Conservation (phyloP, 2,113 vertebrate genomes). For the Pelecanoides urinatrix region DNA sequence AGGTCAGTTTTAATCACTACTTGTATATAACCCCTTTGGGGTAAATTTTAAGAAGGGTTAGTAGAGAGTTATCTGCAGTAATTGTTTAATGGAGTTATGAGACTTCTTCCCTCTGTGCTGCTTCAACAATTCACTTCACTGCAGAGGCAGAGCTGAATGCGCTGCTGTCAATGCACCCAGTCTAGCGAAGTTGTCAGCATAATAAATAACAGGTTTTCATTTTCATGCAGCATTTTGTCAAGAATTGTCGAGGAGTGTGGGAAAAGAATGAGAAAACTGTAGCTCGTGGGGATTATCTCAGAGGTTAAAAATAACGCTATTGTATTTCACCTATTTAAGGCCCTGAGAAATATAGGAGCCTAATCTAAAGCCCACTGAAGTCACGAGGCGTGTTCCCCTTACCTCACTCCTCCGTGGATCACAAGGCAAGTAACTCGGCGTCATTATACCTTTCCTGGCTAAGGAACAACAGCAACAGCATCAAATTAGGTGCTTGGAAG, state of each 20-base stretch:
- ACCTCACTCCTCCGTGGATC: neutral
- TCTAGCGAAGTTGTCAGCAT: neutral
- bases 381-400: neutral
- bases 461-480: neutral
- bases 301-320: constrained; percentile 14
- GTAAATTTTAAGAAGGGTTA: constrained; percentile 37
- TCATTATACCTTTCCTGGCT: neutral
- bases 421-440: neutral
- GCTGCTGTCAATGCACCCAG: neutral
- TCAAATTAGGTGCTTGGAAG: neutral
- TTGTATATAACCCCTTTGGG: constrained; percentile 34
- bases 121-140: neutral
- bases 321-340: neutral
- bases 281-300: neutral
- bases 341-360: neutral
- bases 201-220: neutral
- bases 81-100: constrained; percentile 23
- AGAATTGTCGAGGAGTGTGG: neutral
- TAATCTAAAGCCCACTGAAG: neutral
- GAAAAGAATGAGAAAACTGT: neutral
- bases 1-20: constrained; percentile 63
- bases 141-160: neutral
- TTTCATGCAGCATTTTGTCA: neutral
- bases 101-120: neutral
- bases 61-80: constrained; percentile 7